phyloP scores from a whole-genome alignment of 2,113 vertebrate genomes.

The Callorhinus ursinus region DNA sequence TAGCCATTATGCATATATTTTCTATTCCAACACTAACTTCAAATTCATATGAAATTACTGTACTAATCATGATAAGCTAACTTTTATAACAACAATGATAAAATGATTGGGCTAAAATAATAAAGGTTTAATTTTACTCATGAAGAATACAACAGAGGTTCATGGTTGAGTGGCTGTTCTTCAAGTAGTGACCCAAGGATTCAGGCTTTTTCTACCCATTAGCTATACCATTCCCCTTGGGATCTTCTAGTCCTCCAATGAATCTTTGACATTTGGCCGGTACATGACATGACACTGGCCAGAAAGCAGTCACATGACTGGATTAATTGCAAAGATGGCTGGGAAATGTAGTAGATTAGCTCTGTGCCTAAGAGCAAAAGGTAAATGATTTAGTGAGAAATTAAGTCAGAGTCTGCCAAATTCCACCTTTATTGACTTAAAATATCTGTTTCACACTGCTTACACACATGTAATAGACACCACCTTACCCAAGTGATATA shows the following conservation, averaged over 20 bases:
- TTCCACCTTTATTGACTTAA: background rate
- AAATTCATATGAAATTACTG: background rate
- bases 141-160: background rate
- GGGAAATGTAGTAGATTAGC: background rate
- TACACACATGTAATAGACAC: background rate
- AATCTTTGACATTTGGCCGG: background rate
- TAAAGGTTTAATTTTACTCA: background rate
- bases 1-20: background rate
- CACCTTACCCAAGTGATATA: background rate
- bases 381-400: background rate
- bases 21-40: background rate
- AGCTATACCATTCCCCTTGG: accelerated
- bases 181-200: background rate
- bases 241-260: background rate
- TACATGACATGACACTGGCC: too few species aligned
- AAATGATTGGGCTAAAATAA: background rate
- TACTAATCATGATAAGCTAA: background rate
- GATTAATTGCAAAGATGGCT: background rate
- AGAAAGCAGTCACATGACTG: background rate
- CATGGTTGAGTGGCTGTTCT: background rate
- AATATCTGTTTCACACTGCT: background rate
- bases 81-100: background rate
- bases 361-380: background rate
- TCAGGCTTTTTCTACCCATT: background rate
- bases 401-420: background rate